phyloP scores from a whole-genome alignment of 1,140 invertebrate species.

The Drosophila sechellia region DNA sequence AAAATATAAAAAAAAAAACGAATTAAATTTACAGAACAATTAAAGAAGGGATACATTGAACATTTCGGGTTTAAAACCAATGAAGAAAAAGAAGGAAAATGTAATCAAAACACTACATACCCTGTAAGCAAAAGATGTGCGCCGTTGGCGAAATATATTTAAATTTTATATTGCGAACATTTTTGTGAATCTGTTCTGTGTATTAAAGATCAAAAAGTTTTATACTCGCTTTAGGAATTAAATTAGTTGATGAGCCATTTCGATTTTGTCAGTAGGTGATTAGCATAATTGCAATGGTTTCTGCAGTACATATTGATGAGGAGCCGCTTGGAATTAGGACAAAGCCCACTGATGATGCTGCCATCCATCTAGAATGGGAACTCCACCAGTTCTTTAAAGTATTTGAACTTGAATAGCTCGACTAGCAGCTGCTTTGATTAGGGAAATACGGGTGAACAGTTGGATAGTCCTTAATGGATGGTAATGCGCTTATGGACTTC shows the following conservation, averaged over 20 bases:
- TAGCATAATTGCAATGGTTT: constrained; percentile 44
- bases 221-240: constrained; percentile 3
- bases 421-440: constrained; percentile 6
- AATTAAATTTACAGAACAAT: neutral
- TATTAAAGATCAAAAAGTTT: neutral
- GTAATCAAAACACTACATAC: constrained; percentile 2
- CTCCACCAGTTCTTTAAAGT: constrained; percentile 19
- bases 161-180: constrained; percentile 3
- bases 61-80: neutral
- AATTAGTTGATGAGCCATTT: constrained; percentile 32
- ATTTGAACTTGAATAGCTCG: neutral
- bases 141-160: constrained; percentile 13
- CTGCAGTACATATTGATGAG: constrained; percentile 14
- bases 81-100: constrained; percentile 4
- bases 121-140: neutral
- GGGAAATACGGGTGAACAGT: neutral
- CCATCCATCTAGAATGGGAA: constrained; percentile 1
- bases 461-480: constrained; percentile 16
- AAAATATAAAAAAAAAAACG: neutral
- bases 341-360: constrained; percentile 32
- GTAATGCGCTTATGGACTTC: constrained; percentile 28
- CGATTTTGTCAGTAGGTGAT: constrained; percentile 34
- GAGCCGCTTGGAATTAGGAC: constrained; percentile 19
- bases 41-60: neutral
- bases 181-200: constrained; percentile 1